phyloP scores from a whole-genome alignment of 2,888 invertebrate species.

The Apodemia hepburni region DNA sequence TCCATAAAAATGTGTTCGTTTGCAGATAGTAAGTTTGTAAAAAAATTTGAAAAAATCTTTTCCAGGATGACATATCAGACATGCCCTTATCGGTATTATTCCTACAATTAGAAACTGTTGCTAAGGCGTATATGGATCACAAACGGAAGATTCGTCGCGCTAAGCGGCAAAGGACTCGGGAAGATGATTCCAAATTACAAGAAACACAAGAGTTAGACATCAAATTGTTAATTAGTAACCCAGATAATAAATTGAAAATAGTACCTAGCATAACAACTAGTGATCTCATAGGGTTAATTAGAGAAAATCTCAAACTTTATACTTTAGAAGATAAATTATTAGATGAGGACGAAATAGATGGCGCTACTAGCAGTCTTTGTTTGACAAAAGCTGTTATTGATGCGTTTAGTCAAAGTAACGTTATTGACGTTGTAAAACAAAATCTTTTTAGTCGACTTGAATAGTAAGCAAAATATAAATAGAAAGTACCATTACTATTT shows the following conservation, averaged over 20 bases:
- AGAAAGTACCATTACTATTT: not conserved
- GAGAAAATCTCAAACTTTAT: conserved; percentile 51
- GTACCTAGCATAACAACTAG: conserved; percentile 43
- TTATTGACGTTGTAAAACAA: conserved; percentile 76
- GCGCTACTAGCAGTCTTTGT: conserved; percentile 50
- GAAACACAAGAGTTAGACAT: conserved; percentile 44
- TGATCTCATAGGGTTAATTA: conserved; percentile 53
- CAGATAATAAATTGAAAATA: conserved; percentile 49
- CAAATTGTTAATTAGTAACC: conserved; percentile 46
- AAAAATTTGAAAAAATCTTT: not conserved
- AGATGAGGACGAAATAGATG: conserved; percentile 58
- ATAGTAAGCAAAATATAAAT: not conserved
- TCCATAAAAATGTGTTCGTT: no score
- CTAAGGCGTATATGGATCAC: conserved; percentile 55
- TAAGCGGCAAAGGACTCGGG: conserved; percentile 60
- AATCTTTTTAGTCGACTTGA: conserved; percentile 62
- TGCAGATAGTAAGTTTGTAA: no score
- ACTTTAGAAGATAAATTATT: conserved; percentile 39
- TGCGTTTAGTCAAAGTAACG: conserved; percentile 82
- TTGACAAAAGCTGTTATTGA: conserved; percentile 79
- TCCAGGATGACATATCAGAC: conserved; percentile 67
- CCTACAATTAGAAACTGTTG: conserved; percentile 64
- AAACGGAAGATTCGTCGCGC: conserved; percentile 55
- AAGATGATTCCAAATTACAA: conserved; percentile 40
- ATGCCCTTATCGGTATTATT: conserved; percentile 68